Conservation (phyloP, 1,140 invertebrate genomes). For the Diabrotica virgifera region DNA sequence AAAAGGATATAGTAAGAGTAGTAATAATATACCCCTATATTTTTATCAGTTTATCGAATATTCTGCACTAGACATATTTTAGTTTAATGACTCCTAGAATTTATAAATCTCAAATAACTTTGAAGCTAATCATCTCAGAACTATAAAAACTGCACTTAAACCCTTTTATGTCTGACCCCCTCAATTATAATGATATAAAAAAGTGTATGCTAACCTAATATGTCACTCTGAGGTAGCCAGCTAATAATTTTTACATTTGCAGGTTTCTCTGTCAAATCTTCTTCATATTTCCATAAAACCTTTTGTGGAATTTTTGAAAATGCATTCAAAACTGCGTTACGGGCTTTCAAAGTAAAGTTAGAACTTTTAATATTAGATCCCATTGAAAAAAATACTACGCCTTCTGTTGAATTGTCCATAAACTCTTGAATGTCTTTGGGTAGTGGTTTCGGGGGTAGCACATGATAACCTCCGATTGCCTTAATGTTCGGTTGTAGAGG, state of each 20-base stretch:
- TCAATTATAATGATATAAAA: too few species aligned
- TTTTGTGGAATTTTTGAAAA: slow-evolving; percentile 55
- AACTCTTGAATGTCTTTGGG: slow-evolving; percentile 41
- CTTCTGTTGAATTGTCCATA: slow-evolving; percentile 51
- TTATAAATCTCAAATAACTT: too few species aligned
- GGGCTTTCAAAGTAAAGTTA: slow-evolving; percentile 49
- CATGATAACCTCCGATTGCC: slow-evolving; percentile 32
- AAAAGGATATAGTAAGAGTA: too few species aligned
- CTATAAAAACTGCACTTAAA: too few species aligned
- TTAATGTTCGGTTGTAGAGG: slow-evolving; percentile 20
- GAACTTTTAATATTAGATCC: slow-evolving; percentile 57
- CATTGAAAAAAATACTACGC: slow-evolving; percentile 67
- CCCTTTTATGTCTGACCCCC: too few species aligned
- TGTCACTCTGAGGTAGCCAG: slow-evolving; percentile 62
- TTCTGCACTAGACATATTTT: too few species aligned
- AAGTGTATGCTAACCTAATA: slow-evolving; percentile 51
- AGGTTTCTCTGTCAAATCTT: slow-evolving; percentile 43
- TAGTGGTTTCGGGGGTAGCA: slow-evolving; percentile 23
- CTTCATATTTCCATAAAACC: slow-evolving; percentile 65
- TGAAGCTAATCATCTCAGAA: too few species aligned
- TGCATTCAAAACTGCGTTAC: slow-evolving; percentile 50
- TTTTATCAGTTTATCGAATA: too few species aligned
- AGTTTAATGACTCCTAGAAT: too few species aligned
- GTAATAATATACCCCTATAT: too few species aligned
- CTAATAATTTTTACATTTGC: slow-evolving; percentile 51